phyloP scores from a whole-genome alignment of 2,888 invertebrate genomes.

The Hermaeophaga mercurialis region DNA sequence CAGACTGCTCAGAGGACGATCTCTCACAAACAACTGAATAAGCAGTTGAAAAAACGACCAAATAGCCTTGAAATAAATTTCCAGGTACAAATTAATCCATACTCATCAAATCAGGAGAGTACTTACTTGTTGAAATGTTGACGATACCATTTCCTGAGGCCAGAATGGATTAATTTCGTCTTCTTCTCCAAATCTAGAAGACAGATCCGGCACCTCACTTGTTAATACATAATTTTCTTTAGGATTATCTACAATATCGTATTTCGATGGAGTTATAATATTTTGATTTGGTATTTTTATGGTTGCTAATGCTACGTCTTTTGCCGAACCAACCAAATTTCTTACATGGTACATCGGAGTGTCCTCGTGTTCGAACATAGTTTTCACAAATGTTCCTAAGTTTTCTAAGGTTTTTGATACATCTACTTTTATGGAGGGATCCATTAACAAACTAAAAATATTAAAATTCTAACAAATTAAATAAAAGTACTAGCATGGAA shows the following conservation, averaged over 20 bases:
- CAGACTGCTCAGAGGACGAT: too few species aligned
- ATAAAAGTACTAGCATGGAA: too few species aligned
- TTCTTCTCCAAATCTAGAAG: constrained; percentile 16
- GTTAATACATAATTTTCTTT: constrained; percentile 22
- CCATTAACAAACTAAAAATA: constrained; percentile 42
- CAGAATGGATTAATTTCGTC: constrained; percentile 12
- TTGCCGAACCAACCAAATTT: constrained; percentile 52
- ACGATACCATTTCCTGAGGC: constrained; percentile 33
- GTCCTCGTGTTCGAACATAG: constrained; percentile 52
- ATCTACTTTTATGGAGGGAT: constrained; percentile 52
- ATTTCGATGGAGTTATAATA: constrained; percentile 51
- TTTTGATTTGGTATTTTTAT: constrained; percentile 53
- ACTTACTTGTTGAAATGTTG: constrained; percentile 43
- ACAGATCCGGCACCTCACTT: constrained; percentile 7
- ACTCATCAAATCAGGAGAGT: too few species aligned
- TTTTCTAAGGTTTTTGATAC: constrained; percentile 55
- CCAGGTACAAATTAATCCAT: too few species aligned
- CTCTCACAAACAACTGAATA: too few species aligned
- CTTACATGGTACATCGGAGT: constrained; percentile 54
- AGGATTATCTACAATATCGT: constrained; percentile 47
- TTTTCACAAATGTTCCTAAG: constrained; percentile 49
- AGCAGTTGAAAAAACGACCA: too few species aligned
- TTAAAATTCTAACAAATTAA: too few species aligned
- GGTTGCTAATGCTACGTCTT: constrained; percentile 51
- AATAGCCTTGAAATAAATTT: too few species aligned